Evolutionary conservation across 2,888 invertebrate genomes (phyloP), one percentile per base, ranked within the genome.

Genomic region (Meandrusa payeni): DNA sequence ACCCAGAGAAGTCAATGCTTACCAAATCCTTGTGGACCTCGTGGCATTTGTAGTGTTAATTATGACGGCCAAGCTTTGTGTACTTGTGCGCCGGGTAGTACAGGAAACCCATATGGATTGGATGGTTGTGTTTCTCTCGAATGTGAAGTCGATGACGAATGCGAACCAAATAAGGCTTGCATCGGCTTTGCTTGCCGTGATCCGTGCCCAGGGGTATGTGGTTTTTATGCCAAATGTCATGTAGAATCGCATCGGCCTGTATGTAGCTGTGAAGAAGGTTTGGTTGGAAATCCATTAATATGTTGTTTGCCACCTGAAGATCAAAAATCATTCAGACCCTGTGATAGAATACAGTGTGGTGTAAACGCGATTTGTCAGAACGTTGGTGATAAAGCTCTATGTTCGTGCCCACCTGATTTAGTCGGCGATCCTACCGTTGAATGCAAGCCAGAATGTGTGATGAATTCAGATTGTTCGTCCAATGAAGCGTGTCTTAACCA

Each of bases 141-240:
- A 80, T 96, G 96, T 72, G 91, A 92, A 62, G 89, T 92, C 11
- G 94, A 96, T 64, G 91, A 92, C 39, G 95, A 95, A 67, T 96
- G 96, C 67, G 85, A 91, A 11, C 70, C 86, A 41, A 89, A 91
- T 57, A 90, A 91, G 72, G 93, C 94, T 11, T 96, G 96, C 61
- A 93, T 95, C 65, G 93, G 93, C 17, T 94, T 94, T 64, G 90
- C 91, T 57, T 96, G 96, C 61, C 89, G 91, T 50, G 93, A 95
- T 75, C 95, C 95, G 13, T 96, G 95, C 57, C 93, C 94, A 0
- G 95, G 95, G 31, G 91, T 93, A 11, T 96, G 96, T 68, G 96
- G 95, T 5, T 71, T 92, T 11, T 92, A 92, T 56, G 92, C 95
- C 5, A 85, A 88, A 43, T 95, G 96, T 61, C 89, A 90, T 43